phyloP scores from a whole-genome alignment of 2,888 invertebrate species.

The Unio pictorum region DNA sequence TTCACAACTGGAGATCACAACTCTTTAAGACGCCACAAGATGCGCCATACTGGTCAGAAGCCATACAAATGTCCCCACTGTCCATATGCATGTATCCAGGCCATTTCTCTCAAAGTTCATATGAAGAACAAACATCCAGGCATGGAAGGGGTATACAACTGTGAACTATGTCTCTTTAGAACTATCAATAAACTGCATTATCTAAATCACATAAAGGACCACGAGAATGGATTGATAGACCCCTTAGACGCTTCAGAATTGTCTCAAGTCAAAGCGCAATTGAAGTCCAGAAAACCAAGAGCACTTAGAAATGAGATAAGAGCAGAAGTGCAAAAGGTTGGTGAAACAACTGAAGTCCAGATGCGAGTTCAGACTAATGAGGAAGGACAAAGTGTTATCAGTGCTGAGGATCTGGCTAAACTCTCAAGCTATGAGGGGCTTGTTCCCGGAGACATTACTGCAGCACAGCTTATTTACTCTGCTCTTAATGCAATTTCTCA shows the following conservation, averaged over 20 bases:
- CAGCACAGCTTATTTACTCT: conserved; percentile 58
- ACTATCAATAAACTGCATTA: conserved; percentile 80
- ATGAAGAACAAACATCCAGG: conserved; percentile 84
- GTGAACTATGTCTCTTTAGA: conserved; percentile 64
- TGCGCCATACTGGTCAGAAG: conserved; percentile 82
- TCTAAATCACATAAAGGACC: conserved; percentile 75
- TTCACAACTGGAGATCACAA: conserved; percentile 87
- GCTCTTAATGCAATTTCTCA: conserved; percentile 58
- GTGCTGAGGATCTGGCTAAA: conserved; percentile 55
- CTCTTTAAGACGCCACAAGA: conserved; percentile 84
- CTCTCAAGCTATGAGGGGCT: conserved; percentile 49
- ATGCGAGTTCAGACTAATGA: conserved; percentile 52
- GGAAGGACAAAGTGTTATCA: conserved; percentile 52
- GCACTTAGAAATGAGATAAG: conserved; percentile 9
- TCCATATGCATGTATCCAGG: conserved; percentile 83
- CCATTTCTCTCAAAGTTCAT: conserved; percentile 84
- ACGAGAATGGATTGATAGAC: conserved; percentile 73
- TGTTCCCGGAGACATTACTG: conserved; percentile 44
- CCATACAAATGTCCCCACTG: conserved; percentile 86
- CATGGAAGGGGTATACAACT: conserved; percentile 54
- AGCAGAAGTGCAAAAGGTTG: not conserved
- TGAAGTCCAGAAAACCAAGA: no score
- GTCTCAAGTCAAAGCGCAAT: no score
- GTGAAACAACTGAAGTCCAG: conserved; percentile 15
- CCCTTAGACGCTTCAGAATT: no score